Evolutionary conservation across 2,113 vertebrate genomes (phyloP), one percentile per base, ranked within the genome.

Genomic region (Pelmatolapia mariae): DNA sequence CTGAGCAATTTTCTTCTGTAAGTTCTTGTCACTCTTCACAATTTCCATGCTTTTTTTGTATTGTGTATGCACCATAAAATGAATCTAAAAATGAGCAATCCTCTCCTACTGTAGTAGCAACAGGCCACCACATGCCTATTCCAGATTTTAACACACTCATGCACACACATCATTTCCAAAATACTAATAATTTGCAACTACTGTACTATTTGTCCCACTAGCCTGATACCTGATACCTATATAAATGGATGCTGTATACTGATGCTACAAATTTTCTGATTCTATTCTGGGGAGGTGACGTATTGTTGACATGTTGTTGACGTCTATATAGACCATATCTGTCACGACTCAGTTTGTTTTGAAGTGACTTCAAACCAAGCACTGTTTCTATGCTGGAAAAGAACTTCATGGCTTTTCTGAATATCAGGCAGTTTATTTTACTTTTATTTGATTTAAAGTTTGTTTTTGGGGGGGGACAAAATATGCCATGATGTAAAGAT

Each of bases 371-470:
- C 31, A 8, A 68, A 71, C 36, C n/a, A 24, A 71, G 22, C n/a
- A 73, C 40, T 45, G 36, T 45, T 26, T 73, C 22, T 45, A 26
- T 1, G 7, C 36, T 68, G 63, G n/a, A 9, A 68, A 40, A 24
- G 11, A 40, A 68, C n/a, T 40, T 22, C 0, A 0, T 40, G 36
- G 0, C 36, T 40, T 40, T 68, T 22, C 19, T 38, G 11, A 22
- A 68, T 22, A 7, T 68, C 36, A 40, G 11, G 10, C n/a, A 68
- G 36, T 0, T 68, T 40, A 13, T 0, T 38, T 40, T 13, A 8
- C 0, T 38, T 40, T 22, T 8, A 24, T 18, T 26, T 73, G 13
- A 26, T 43, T 71, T 71, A 6, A 7, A 15, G 8, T 61, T 0
- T 33, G 57, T 18, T 61, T 31, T 18, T 61, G 6, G 0, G 0